These are phyloP conservation scores for Paratilapia polleni DNA, from an alignment of 2,113 vertebrate species.

Conservation along the genomic window DNA sequence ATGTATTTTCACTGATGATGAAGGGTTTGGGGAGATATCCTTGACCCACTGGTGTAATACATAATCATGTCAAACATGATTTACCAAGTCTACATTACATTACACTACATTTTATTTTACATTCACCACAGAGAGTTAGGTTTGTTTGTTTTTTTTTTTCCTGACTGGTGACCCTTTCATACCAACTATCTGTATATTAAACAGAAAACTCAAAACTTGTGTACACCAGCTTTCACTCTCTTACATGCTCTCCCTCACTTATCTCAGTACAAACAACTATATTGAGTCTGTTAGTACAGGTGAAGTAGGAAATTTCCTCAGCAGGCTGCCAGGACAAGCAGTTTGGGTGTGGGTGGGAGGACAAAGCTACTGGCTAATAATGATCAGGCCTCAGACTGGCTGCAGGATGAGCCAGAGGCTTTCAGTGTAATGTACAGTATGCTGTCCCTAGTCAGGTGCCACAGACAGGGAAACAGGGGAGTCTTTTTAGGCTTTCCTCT, in stretches of 20 bases:
- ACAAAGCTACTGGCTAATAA: slow-evolving; percentile 39
- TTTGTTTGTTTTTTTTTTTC: too few relatives aligned
- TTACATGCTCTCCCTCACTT: neutral
- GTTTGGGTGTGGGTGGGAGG: slow-evolving; percentile 22
- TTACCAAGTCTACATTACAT: neutral
- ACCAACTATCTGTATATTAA: neutral
- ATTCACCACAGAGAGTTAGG: neutral
- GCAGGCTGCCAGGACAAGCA: slow-evolving; percentile 15
- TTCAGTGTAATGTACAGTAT: slow-evolving; percentile 70
- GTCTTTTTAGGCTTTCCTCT: slow-evolving; percentile 64
- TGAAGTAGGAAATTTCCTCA: slow-evolving; percentile 38
- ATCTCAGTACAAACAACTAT: slow-evolving; percentile 1
- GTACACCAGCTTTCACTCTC: neutral
- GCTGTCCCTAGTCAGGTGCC: slow-evolving; percentile 49
- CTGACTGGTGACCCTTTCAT: neutral
- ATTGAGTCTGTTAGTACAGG: neutral
- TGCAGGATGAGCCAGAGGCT: slow-evolving; percentile 47
- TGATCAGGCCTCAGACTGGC: slow-evolving; percentile 18
- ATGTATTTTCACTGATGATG: neutral
- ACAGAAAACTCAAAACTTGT: neutral
- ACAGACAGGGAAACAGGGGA: slow-evolving; percentile 65
- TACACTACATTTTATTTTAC: neutral
- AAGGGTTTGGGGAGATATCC: neutral
- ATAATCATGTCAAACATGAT: neutral
- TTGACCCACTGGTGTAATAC: neutral